Percentiles rank a stretch among this genome's conserved stretches.
Conservation (phyloP, 1,140 invertebrate genomes). For the Drosophila triauraria region DNA sequence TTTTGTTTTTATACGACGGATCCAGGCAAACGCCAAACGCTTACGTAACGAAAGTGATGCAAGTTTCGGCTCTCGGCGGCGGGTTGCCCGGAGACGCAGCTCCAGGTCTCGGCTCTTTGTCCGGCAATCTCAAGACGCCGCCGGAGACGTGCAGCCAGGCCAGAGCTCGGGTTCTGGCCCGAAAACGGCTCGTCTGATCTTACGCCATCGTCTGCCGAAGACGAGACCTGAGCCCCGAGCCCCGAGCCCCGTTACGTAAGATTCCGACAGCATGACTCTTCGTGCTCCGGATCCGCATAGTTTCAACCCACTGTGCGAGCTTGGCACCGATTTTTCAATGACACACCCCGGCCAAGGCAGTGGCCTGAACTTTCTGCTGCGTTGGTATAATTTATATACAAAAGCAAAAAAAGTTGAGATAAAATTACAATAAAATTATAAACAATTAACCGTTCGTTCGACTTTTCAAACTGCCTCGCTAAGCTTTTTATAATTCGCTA, state of each 20-base stretch:
- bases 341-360: constrained; percentile 60
- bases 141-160: constrained; percentile 47
- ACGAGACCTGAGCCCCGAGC: constrained; percentile 5
- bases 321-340: constrained; percentile 61
- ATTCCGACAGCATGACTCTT: constrained; percentile 27
- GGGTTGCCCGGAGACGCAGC: constrained; percentile 27
- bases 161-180: constrained; percentile 18
- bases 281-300: constrained; percentile 20
- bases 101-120: constrained; percentile 54
- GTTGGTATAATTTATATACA: constrained; percentile 84
- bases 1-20: constrained; percentile 71
- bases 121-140: constrained; percentile 71
- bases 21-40: constrained; percentile 63
- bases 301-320: constrained; percentile 56
- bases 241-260: constrained; percentile 50
- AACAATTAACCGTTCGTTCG: constrained; percentile 47
- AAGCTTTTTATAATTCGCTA: constrained; percentile 64
- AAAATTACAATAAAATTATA: constrained; percentile 82
- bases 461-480: constrained; percentile 43
- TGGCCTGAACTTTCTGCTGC: constrained; percentile 80
- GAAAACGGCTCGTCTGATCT: constrained; percentile 55
- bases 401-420: constrained; percentile 84
- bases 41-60: constrained; percentile 78
- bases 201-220: constrained; percentile 63
- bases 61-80: constrained; percentile 53